Conservation (phyloP, 2,797 vertebrate species). For the Enteromius afrohamiltoni region DNA sequence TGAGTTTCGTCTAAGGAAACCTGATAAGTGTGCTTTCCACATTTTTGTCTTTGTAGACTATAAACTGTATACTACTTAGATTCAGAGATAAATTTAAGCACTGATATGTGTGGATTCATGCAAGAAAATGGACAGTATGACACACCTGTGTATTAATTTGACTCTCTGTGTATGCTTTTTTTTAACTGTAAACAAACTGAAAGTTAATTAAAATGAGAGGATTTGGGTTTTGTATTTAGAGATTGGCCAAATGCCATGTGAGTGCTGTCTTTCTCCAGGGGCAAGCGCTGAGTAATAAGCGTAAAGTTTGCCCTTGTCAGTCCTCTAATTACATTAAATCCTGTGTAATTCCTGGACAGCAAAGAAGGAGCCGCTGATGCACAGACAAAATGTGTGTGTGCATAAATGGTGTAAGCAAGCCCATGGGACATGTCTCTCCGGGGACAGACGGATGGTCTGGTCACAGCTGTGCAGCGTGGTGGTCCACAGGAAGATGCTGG, state of each 20-base stretch:
- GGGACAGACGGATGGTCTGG: slow-evolving; percentile 35
- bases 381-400: slow-evolving; percentile 23
- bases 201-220: slow-evolving; percentile 69
- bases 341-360: slow-evolving; percentile 70
- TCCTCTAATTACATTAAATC: slow-evolving; percentile 79
- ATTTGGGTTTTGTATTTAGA: slow-evolving; percentile 75
- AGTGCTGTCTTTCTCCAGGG: slow-evolving; percentile 68
- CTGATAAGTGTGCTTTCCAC: slow-evolving; percentile 10
- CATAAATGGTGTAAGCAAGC: slow-evolving; percentile 35
- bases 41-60: slow-evolving; percentile 11
- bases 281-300: slow-evolving; percentile 68
- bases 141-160: neutral
- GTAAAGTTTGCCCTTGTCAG: slow-evolving; percentile 74
- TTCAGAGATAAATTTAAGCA: neutral
- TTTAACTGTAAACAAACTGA: neutral
- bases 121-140: slow-evolving; percentile 3
- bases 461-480: slow-evolving; percentile 29
- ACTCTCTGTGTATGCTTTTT: neutral
- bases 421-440: slow-evolving; percentile 36
- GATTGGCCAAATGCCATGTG: slow-evolving; percentile 73
- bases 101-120: neutral
- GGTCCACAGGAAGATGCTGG: slow-evolving; percentile 33
- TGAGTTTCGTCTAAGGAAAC: slow-evolving; percentile 2
- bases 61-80: neutral
- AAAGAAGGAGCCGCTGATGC: slow-evolving; percentile 58